A percentile compares a stretch with the other conserved stretches of the same genome.
Conservation (phyloP, 2,888 invertebrate genomes). For the Stramonita haemastoma region DNA sequence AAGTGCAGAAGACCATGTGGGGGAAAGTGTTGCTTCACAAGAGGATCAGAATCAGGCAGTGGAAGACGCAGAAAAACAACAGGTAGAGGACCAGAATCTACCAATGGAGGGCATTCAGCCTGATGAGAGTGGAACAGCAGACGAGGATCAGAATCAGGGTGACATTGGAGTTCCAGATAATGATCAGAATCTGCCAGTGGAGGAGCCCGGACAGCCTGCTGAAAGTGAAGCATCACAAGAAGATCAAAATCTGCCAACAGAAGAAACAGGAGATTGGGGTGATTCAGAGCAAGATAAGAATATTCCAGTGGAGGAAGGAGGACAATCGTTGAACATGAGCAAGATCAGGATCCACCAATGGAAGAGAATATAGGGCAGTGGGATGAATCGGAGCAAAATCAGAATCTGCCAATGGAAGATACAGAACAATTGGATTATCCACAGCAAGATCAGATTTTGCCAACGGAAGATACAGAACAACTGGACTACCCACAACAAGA, state of each 20-base stretch:
- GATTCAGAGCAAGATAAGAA: background rate
- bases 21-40: too few relatives aligned
- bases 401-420: background rate
- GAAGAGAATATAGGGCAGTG: background rate
- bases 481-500: background rate
- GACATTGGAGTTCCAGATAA: background rate
- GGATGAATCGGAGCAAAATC: background rate
- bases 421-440: background rate
- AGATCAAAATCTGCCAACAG: conserved; percentile 16
- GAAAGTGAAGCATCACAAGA: conserved; percentile 10
- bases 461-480: background rate
- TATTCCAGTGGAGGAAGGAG: background rate
- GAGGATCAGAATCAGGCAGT: background rate
- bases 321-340: background rate
- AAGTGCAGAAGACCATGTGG: too few relatives aligned
- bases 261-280: background rate
- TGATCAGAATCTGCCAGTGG: background rate
- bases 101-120: background rate
- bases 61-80: background rate
- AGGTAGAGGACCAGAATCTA: background rate
- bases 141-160: background rate
- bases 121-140: background rate
- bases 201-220: background rate
- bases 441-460: background rate
- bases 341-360: background rate